Evolutionary conservation across 2,888 invertebrate genomes (phyloP).

Genomic region (Odontocolon sp.): DNA sequence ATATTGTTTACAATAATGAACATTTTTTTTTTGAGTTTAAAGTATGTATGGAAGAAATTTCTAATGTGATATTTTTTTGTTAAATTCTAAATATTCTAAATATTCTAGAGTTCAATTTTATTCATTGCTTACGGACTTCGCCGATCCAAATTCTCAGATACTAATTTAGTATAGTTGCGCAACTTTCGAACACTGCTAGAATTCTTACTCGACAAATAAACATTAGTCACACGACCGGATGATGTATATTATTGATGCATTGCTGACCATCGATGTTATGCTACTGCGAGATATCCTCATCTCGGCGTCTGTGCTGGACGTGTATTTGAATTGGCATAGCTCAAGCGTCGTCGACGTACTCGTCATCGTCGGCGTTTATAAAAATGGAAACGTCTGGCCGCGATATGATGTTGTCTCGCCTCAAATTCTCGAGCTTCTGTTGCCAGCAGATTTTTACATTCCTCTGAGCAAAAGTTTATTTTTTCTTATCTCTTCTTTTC

Average conservation of each 20-base stretch:
- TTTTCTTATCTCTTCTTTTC: neutral
- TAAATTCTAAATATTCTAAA: too few species aligned
- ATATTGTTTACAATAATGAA: too few species aligned
- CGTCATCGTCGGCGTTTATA: slow-evolving; percentile 24
- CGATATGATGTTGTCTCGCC: slow-evolving; percentile 1
- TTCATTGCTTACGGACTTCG: neutral
- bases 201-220: slow-evolving; percentile 60
- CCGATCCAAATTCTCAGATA: slow-evolving; percentile 34
- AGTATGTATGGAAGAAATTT: too few species aligned
- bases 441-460: neutral
- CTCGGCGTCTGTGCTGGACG: neutral
- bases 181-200: slow-evolving; percentile 40
- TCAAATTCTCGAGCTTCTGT: slow-evolving; percentile 1
- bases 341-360: neutral
- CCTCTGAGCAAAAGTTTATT: neutral
- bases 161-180: slow-evolving; percentile 46
- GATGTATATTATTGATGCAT: slow-evolving; percentile 60
- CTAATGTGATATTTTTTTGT: too few species aligned
- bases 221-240: slow-evolving; percentile 29
- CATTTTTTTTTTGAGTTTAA: too few species aligned
- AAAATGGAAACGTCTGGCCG: slow-evolving; percentile 48
- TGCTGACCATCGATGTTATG: slow-evolving; percentile 42
- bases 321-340: slow-evolving; percentile 46
- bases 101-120: too few species aligned
- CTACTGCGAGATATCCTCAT: slow-evolving; percentile 24